Conservation (phyloP, 2,888 invertebrate species). For the Rutpela maculata region DNA sequence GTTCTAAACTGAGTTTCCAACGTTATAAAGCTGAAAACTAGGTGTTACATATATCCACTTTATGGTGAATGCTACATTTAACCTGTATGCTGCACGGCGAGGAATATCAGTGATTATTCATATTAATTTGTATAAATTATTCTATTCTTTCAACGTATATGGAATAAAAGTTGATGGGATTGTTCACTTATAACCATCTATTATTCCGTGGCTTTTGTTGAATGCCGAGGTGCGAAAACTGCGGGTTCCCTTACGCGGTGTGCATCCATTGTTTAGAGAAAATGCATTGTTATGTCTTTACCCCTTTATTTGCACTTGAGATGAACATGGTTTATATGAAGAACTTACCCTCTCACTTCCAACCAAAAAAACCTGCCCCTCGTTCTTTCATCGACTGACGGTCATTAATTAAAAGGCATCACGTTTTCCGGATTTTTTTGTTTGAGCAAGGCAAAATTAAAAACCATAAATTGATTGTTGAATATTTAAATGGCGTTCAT, state of each 20-base stretch:
- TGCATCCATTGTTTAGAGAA: constrained; percentile 61
- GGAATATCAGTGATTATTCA: background rate
- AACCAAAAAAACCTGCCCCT: constrained; percentile 37
- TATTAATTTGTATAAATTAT: constrained; percentile 23
- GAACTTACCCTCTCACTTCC: constrained; percentile 43
- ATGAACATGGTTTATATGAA: constrained; percentile 58
- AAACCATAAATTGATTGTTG: constrained; percentile 58
- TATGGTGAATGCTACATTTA: no score
- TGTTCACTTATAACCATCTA: constrained; percentile 52
- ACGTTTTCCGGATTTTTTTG: constrained; percentile 56
- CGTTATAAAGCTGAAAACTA: no score
- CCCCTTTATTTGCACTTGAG: constrained; percentile 65
- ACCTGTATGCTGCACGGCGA: background rate
- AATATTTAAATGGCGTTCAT: constrained; percentile 51
- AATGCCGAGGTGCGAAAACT: constrained; percentile 65
- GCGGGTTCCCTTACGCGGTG: constrained; percentile 60
- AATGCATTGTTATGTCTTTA: constrained; percentile 64
- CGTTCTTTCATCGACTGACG: constrained; percentile 55
- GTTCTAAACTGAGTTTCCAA: background rate
- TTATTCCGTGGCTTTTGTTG: constrained; percentile 52
- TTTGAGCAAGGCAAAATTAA: constrained; percentile 54
- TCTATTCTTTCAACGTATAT: constrained; percentile 37
- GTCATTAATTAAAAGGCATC: constrained; percentile 61
- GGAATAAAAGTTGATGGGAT: constrained; percentile 50
- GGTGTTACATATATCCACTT: no score